Conservation (phyloP, 2,888 invertebrate genomes). For the Mamestra brassicae region DNA sequence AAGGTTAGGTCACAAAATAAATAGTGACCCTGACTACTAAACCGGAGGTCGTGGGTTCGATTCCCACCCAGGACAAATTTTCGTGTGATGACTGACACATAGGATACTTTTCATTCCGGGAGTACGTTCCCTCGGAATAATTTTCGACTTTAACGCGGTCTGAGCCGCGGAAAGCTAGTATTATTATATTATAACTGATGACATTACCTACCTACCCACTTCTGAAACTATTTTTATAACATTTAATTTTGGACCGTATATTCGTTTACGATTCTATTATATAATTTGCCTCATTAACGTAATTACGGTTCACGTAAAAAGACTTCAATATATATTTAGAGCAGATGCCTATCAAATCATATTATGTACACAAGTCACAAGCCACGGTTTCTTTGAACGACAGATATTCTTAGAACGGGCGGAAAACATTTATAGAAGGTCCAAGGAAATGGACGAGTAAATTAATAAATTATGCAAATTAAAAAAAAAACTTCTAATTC, state of each 20-base stretch:
- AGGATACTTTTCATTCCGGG: no score
- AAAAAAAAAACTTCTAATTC: slow-evolving; percentile 13
- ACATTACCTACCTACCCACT: no score
- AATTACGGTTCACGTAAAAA: background rate
- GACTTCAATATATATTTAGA: background rate
- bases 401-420: slow-evolving; percentile 11
- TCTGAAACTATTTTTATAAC: no score
- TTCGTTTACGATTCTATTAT: background rate
- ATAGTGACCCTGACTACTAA: no score
- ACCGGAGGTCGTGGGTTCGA: no score
- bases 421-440: background rate
- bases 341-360: background rate
- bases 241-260: background rate
- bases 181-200: no score
- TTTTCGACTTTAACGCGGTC: no score
- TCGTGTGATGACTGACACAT: no score
- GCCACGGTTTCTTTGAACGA: background rate
- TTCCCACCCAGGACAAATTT: no score
- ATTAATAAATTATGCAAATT: slow-evolving; percentile 19
- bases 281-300: background rate
- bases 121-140: no score
- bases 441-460: background rate
- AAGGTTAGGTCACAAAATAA: background rate
- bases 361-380: background rate
- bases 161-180: no score